phyloP scores from a whole-genome alignment of 2,888 invertebrate species.

The Coenonympha arcania region DNA sequence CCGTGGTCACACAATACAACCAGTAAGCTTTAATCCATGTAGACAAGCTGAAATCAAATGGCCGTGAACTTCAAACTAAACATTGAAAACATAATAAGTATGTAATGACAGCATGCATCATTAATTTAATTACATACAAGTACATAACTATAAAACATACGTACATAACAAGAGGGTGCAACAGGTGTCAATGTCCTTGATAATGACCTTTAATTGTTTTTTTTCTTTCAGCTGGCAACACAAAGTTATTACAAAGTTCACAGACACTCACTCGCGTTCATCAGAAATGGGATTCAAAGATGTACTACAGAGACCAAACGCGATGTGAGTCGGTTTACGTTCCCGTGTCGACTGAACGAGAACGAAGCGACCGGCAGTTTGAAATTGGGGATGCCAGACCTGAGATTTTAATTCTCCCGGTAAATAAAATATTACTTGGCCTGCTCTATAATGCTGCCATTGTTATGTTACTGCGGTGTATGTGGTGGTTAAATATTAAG shows the following conservation, averaged over 20 bases:
- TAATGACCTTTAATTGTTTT: slow-evolving; percentile 55
- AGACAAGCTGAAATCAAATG: slow-evolving; percentile 3
- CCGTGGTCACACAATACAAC: not conserved
- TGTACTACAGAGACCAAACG: slow-evolving; percentile 27
- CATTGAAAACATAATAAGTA: slow-evolving; percentile 16
- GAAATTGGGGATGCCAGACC: slow-evolving; percentile 48
- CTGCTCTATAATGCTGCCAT: no score
- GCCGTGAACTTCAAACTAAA: slow-evolving; percentile 20
- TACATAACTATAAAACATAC: slow-evolving; percentile 27
- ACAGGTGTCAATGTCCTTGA: slow-evolving; percentile 63
- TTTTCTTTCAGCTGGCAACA: slow-evolving; percentile 29
- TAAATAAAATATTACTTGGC: not conserved
- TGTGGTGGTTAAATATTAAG: no score
- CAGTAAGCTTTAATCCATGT: not conserved
- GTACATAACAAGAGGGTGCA: slow-evolving; percentile 47
- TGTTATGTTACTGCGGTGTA: not conserved
- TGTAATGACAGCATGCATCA: slow-evolving; percentile 13
- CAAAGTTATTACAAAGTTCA: slow-evolving; percentile 44
- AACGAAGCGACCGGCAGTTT: slow-evolving; percentile 46
- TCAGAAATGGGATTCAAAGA: slow-evolving; percentile 34
- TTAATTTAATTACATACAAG: slow-evolving; percentile 20
- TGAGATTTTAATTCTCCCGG: slow-evolving; percentile 11
- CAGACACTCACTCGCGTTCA: slow-evolving; percentile 60
- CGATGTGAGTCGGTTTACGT: slow-evolving; percentile 40
- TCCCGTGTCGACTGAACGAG: slow-evolving; percentile 57